These are phyloP conservation scores for Cotesia congregata DNA, from an alignment of 2,888 invertebrate genomes.

Conservation along the genomic window DNA sequence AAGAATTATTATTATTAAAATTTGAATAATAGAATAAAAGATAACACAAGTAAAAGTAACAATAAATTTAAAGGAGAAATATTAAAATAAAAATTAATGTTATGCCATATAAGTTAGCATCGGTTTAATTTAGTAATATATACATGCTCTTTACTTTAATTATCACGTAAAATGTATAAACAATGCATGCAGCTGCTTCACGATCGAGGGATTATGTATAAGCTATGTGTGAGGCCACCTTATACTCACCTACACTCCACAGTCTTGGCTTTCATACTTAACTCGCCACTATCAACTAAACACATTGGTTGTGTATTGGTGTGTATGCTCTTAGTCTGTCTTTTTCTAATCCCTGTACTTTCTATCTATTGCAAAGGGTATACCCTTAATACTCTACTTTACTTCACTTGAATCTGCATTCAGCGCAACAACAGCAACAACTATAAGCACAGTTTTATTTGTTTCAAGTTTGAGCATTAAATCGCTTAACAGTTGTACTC, in stretches of 20 bases:
- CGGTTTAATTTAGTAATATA: slow-evolving; percentile 39
- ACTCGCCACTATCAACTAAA: no score
- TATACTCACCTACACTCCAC: slow-evolving; percentile 20
- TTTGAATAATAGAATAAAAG: neutral
- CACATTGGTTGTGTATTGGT: no score
- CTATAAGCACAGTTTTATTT: slow-evolving; percentile 15
- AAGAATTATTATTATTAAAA: no score
- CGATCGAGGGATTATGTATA: slow-evolving; percentile 49
- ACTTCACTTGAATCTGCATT: neutral
- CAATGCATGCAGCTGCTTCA: slow-evolving; percentile 56
- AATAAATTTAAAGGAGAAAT: neutral
- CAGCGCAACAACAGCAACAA: neutral
- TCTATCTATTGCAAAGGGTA: no score
- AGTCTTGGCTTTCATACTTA: slow-evolving; percentile 37
- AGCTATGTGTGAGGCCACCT: slow-evolving; percentile 37
- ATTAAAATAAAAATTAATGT: slow-evolving; percentile 9
- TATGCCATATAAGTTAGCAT: slow-evolving; percentile 1
- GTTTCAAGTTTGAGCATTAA: slow-evolving; percentile 46
- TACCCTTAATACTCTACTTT: slow-evolving; percentile 37
- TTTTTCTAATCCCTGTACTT: no score
- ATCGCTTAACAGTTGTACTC: slow-evolving; percentile 62
- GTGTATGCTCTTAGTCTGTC: no score
- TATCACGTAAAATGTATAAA: slow-evolving; percentile 61
- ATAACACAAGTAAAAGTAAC: neutral
- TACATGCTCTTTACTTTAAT: slow-evolving; percentile 62